Evolutionary conservation across 2,113 vertebrate genomes (phyloP), one percentile per base, ranked within the genome.

Genomic region (Amphiprion ocellaris): DNA sequence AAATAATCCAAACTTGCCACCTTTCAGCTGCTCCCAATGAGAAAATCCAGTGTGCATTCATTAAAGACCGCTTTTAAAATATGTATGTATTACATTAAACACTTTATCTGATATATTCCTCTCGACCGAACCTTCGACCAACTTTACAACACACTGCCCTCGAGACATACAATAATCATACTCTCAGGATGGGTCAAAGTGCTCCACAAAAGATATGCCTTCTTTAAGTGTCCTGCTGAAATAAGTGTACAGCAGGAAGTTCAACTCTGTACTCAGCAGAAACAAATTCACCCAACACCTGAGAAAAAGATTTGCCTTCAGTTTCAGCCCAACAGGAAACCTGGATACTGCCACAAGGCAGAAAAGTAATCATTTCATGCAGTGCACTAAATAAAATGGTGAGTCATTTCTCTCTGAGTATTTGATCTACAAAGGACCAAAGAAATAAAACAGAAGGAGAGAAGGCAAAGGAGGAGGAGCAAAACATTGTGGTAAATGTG

Each of bases 161-260:
- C 30, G 0, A 81, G 90, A 92, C 93, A 92, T 90, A 84, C 66
- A 88, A 70, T 66, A 56, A 86, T 92, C 89, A 87, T 65, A 67
- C 64, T 73, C 73, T 77, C 79, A 81, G 49, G 23, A 56, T 2
- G 76, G 92, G 87, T 94, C 93, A 95, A 95, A 94, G 94, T 94
- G 83, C 94, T 84, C 41, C 53, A 28, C 6, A 17, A 44, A 21
- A 66, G 85, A 86, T 46, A 75, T 17, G 21, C 16, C 55, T 49
- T 66, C 65, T 70, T 81, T 2, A 56, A 37, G 56, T 28, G 19
- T 67, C 24, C 49, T 60, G 74, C 46, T 72, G 26, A 74, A 79
- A 58, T 74, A 66, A 68, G 41, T 23, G 11, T n/a, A 26, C 16
- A 41, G 21, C 39, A 49, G 84, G 83, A 88, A 82, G 54, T 60